Percentiles rank a stretch among this genome's conserved stretches.
phyloP scores from a whole-genome alignment of 1,140 invertebrate genomes.

The Antheraea pernyi region DNA sequence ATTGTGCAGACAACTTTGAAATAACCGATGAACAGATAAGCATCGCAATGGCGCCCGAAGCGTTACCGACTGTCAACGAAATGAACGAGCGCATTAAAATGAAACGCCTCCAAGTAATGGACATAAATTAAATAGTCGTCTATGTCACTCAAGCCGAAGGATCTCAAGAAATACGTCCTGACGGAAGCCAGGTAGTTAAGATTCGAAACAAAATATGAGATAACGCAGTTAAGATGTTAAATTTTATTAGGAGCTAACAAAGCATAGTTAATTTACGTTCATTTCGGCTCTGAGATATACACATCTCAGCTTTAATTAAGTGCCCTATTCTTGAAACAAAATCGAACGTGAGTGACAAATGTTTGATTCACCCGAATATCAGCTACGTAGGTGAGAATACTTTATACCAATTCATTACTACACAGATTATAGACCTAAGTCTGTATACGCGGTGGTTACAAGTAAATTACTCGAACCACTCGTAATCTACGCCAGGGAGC shows the following conservation, averaged over 20 bases:
- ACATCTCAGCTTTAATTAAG: not conserved
- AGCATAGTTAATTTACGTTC: slow-evolving; percentile 65
- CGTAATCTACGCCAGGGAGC: slow-evolving; percentile 46
- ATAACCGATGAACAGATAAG: slow-evolving; percentile 54
- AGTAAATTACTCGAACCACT: slow-evolving; percentile 56
- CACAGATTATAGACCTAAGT: slow-evolving; percentile 37
- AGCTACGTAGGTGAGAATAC: too few species aligned
- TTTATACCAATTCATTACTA: slow-evolving; percentile 52
- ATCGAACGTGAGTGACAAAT: too few species aligned
- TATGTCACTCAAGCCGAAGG: slow-evolving; percentile 65
- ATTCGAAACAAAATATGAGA: slow-evolving; percentile 71
- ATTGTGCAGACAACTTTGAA: slow-evolving; percentile 28
- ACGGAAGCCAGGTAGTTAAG: slow-evolving; percentile 76
- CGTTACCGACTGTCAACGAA: slow-evolving; percentile 64
- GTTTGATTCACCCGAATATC: too few species aligned
- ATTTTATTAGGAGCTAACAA: slow-evolving; percentile 72
- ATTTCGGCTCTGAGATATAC: slow-evolving; percentile 20
- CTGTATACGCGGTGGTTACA: slow-evolving; percentile 50
- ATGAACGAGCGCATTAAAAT: slow-evolving; percentile 67
- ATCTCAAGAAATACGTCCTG: slow-evolving; percentile 55
- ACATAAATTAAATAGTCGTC: slow-evolving; percentile 74
- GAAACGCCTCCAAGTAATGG: slow-evolving; percentile 54
- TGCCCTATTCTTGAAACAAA: not conserved
- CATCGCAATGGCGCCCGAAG: slow-evolving; percentile 69
- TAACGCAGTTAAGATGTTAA: slow-evolving; percentile 72